A percentile compares a stretch with the other conserved stretches of the same genome.
Evolutionary conservation across 2,888 invertebrate genomes (phyloP).

Genomic region (Phytoseiulus persimilis): DNA sequence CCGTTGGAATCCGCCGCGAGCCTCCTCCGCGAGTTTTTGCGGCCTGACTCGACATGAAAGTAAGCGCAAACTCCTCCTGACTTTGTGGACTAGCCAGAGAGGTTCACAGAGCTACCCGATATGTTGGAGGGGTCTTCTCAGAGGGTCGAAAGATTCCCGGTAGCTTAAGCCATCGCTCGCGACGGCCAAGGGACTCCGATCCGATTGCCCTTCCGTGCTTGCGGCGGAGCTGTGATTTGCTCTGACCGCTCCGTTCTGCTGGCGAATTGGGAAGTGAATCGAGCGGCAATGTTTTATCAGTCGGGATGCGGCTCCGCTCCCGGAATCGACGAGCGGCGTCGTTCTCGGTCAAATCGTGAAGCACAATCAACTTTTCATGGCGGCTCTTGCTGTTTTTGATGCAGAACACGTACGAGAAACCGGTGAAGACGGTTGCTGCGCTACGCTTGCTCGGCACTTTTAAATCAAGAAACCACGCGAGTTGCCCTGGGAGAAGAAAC

Average conservation of each 20-base stretch:
- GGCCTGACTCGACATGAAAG: neutral
- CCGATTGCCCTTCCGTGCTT: neutral
- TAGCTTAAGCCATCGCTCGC: too few relatives aligned
- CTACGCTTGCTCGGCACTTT: neutral
- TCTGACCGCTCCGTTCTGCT: neutral
- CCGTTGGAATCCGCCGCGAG: neutral
- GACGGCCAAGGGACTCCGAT: too few relatives aligned
- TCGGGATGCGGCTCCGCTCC: neutral
- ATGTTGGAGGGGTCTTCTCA: too few relatives aligned
- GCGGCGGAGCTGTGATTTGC: neutral
- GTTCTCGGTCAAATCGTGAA: neutral
- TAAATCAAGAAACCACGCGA: neutral
- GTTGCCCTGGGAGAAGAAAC: neutral
- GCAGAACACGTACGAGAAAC: neutral
- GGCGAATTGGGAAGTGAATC: neutral
- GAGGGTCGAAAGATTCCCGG: too few relatives aligned
- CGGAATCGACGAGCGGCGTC: neutral
- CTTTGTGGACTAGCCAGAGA: neutral
- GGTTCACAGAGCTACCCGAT: too few relatives aligned
- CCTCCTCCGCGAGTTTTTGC: too few relatives aligned
- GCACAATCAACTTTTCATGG: constrained; percentile 5
- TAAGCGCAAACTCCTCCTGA: neutral
- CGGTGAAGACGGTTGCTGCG: neutral
- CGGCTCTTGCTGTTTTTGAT: neutral
- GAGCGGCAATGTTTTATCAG: neutral